phyloP scores from a whole-genome alignment of 1,140 invertebrate species.

The Nomia melanderi region DNA sequence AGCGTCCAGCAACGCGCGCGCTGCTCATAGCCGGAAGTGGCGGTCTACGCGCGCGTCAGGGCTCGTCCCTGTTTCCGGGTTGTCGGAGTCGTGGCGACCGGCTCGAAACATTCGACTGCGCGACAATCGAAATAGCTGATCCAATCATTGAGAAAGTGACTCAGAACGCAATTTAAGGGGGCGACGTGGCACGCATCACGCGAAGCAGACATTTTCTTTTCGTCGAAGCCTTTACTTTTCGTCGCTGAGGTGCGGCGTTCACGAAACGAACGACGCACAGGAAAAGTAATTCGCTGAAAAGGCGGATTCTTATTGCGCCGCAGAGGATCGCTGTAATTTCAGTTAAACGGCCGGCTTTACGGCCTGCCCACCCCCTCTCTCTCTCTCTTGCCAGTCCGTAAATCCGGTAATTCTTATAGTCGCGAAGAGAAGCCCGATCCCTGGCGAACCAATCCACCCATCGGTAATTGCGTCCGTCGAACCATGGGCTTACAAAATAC shows the following conservation, averaged over 20 bases:
- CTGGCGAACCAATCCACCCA: neutral
- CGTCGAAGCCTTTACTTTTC: constrained; percentile 18
- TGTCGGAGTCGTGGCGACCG: neutral
- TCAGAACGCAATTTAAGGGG: constrained; percentile 32
- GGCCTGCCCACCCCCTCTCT: neutral
- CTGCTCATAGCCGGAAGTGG: constrained; percentile 11
- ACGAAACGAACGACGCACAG: constrained; percentile 30
- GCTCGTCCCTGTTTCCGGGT: constrained; percentile 28
- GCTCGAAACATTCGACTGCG: neutral
- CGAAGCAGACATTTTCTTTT: too few species aligned
- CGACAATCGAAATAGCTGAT: constrained; percentile 55
- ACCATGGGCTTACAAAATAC: too few species aligned
- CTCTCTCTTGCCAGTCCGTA: neutral
- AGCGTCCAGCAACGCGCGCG: constrained; percentile 22
- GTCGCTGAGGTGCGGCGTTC: neutral
- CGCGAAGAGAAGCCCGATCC: neutral
- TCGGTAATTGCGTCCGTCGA: neutral
- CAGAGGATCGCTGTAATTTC: constrained; percentile 35
- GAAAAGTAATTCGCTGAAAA: constrained; percentile 39
- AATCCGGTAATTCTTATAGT: constrained; percentile 28
- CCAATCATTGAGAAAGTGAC: constrained; percentile 61
- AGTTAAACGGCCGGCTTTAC: constrained; percentile 38
- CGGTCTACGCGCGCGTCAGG: neutral
- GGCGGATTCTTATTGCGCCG: constrained; percentile 42
- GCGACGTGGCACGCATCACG: constrained; percentile 49